A percentile compares a stretch with the other conserved stretches of the same genome.
phyloP scores from a whole-genome alignment of 2,797 vertebrate species.

The Lagodon rhomboides region DNA sequence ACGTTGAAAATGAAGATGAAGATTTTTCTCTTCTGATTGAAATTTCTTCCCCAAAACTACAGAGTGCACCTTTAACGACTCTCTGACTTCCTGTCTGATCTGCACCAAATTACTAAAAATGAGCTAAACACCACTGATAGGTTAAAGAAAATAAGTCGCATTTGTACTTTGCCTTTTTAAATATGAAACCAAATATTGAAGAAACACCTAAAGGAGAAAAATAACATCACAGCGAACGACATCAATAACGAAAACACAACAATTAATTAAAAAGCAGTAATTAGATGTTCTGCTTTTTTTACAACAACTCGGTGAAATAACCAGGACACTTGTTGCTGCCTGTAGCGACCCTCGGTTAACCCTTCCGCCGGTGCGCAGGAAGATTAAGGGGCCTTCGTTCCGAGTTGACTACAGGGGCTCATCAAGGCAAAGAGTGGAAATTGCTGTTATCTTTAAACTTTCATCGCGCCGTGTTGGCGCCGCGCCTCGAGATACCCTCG shows the following conservation, averaged over 20 bases:
- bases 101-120: not conserved
- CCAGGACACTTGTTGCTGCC: conserved; percentile 69
- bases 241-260: not conserved
- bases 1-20: no score
- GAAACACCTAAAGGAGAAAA: conserved; percentile 3
- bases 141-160: not conserved
- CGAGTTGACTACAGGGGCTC: conserved; percentile 71
- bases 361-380: conserved; percentile 30
- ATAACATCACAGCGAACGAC: not conserved
- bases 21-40: no score
- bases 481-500: conserved; percentile 69
- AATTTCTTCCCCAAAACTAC: no score
- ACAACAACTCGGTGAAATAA: conserved; percentile 31
- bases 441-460: conserved; percentile 81
- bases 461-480: conserved; percentile 60
- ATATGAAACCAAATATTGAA: not conserved
- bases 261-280: conserved; percentile 12
- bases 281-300: conserved; percentile 22
- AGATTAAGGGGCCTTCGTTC: conserved; percentile 57
- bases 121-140: not conserved
- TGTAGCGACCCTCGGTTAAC: conserved; percentile 44
- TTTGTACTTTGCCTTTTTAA: conserved; percentile 1
- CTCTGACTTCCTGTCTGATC: not conserved
- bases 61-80: not conserved
- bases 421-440: conserved; percentile 77